Conservation (phyloP, 2,797 vertebrate species). For the Rhadinocentrus ornatus region DNA sequence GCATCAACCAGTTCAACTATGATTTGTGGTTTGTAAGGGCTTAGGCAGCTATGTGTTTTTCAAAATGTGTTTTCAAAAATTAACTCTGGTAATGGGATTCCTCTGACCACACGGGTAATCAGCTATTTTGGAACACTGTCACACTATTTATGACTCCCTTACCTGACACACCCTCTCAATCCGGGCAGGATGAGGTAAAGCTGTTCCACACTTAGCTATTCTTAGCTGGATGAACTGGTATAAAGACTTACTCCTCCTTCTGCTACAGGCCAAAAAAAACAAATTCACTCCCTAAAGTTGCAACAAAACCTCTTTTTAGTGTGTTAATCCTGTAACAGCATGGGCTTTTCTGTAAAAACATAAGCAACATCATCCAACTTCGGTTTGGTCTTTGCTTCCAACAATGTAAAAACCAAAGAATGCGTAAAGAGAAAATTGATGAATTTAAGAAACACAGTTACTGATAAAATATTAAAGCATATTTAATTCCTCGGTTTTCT, state of each 20-base stretch:
- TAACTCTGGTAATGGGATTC: slow-evolving; percentile 27
- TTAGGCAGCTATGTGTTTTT: slow-evolving; percentile 1
- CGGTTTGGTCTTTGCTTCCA: too few species aligned
- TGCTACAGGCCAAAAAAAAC: slow-evolving; percentile 17
- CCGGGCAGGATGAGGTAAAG: slow-evolving; percentile 53
- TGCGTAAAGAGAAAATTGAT: too few species aligned
- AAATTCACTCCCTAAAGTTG: slow-evolving; percentile 15
- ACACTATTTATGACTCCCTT: slow-evolving; percentile 32
- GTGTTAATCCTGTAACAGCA: too few species aligned
- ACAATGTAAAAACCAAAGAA: too few species aligned
- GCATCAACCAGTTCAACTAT: slow-evolving; percentile 9
- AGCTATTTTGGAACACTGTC: slow-evolving; percentile 26
- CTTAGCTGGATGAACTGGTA: slow-evolving; percentile 61
- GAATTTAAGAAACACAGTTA: neutral
- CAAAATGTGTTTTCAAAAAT: slow-evolving; percentile 20
- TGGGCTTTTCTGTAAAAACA: neutral
- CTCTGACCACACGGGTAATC: slow-evolving; percentile 26
- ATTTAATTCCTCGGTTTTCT: neutral
- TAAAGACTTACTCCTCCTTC: slow-evolving; percentile 58
- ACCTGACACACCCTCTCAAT: slow-evolving; percentile 55
- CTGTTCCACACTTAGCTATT: slow-evolving; percentile 65
- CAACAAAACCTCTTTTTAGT: slow-evolving; percentile 26
- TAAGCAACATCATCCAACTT: neutral
- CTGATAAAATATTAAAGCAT: neutral
- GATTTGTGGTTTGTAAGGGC: slow-evolving; percentile 23